A percentile compares a stretch with the other conserved stretches of the same genome.
Conservation (phyloP, 2,888 invertebrate genomes). For the Lutraria lutraria region DNA sequence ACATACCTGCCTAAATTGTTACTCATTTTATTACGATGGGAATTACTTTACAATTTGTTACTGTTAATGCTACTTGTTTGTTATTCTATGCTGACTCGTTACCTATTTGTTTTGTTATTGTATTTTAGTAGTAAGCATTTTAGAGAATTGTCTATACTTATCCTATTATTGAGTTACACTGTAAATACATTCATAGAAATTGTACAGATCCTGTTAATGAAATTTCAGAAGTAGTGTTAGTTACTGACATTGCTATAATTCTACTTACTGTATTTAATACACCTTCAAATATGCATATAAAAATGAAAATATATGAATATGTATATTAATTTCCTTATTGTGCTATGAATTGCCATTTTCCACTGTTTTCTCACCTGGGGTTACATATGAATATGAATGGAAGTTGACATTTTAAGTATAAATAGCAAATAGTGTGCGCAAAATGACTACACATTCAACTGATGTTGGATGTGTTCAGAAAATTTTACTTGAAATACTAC, state of each 20-base stretch:
- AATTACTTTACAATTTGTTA: not conserved
- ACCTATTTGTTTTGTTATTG: not conserved
- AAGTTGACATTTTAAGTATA: not conserved
- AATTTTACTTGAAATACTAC: not conserved
- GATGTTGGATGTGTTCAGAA: not conserved
- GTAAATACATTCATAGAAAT: slow-evolving; percentile 13
- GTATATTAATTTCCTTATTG: not conserved
- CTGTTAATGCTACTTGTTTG: slow-evolving; percentile 5
- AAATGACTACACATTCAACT: not conserved
- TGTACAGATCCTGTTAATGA: not conserved
- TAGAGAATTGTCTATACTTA: slow-evolving; percentile 7
- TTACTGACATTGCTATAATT: not conserved
- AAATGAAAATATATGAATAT: not conserved
- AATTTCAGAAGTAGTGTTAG: not conserved
- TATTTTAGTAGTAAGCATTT: not conserved
- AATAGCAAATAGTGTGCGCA: not conserved
- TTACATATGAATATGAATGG: not conserved
- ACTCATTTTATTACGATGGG: not conserved
- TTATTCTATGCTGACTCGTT: slow-evolving; percentile 17
- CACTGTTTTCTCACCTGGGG: not conserved
- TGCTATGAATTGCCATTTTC: not conserved
- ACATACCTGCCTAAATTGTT: not conserved
- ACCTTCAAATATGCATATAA: not conserved
- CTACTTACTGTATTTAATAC: slow-evolving; percentile 11
- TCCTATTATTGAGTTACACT: not conserved